A percentile compares a stretch with the other conserved stretches of the same genome.
These are phyloP conservation scores for Anagrus nilaparvatae DNA, from an alignment of 1,140 invertebrate genomes.

Conservation along the genomic window DNA sequence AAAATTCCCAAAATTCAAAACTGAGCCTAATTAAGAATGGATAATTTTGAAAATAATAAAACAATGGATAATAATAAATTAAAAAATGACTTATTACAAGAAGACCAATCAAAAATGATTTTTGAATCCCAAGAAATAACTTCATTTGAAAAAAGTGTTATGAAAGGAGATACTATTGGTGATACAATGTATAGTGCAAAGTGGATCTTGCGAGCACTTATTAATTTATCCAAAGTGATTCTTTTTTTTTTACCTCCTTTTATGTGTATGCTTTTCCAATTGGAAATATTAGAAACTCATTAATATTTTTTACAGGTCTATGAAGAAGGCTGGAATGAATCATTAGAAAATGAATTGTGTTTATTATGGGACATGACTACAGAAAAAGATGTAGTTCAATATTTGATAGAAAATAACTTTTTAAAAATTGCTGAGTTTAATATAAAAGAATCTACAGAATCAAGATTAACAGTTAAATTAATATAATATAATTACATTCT, in stretches of 20 bases:
- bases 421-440: conserved; percentile 45
- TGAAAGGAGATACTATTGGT: conserved; percentile 62
- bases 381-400: conserved; percentile 57
- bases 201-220: conserved; percentile 58
- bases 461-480: conserved; percentile 43
- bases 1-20: too few species aligned
- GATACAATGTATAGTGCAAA: conserved; percentile 63
- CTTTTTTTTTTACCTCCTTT: neutral
- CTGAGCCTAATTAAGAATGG: too few species aligned
- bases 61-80: too few species aligned
- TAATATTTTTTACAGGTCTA: conserved; percentile 22
- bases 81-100: too few species aligned
- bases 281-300: neutral
- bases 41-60: too few species aligned
- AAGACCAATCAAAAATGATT: conserved; percentile 9
- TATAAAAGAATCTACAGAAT: conserved; percentile 38
- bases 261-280: conserved; percentile 5
- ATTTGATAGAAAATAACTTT: conserved; percentile 53
- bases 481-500: conserved; percentile 3
- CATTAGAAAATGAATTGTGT: conserved; percentile 59
- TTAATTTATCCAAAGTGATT: conserved; percentile 38
- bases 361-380: conserved; percentile 69
- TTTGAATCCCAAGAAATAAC: conserved; percentile 33
- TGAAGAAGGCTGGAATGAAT: conserved; percentile 40
- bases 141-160: conserved; percentile 40